These are phyloP conservation scores for Apis laboriosa DNA, from an alignment of 1,140 invertebrate genomes.

Conservation along the genomic window DNA sequence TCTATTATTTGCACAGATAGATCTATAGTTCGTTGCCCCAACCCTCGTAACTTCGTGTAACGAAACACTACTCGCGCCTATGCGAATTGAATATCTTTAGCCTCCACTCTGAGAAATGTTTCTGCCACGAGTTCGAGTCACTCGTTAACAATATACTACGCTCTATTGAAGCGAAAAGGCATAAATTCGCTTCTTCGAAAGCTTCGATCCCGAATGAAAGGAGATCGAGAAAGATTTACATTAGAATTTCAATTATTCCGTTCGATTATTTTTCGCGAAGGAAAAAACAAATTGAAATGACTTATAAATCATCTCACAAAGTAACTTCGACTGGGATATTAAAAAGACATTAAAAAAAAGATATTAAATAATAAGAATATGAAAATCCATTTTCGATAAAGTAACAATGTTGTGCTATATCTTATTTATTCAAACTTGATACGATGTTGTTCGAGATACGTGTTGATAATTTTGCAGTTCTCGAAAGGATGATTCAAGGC, in stretches of 20 bases:
- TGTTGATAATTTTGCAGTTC: not conserved
- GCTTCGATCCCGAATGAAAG: not conserved
- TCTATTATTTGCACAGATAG: not conserved
- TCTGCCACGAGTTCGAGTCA: not conserved
- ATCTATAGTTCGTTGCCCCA: not conserved
- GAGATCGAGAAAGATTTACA: too few relatives aligned
- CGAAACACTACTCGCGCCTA: not conserved
- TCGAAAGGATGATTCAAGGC: conserved; percentile 26
- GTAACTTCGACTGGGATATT: too few relatives aligned
- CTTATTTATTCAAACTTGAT: not conserved
- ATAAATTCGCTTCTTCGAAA: not conserved
- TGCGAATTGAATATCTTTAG: not conserved
- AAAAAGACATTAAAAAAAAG: too few relatives aligned
- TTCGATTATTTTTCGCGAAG: too few relatives aligned
- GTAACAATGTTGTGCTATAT: not conserved
- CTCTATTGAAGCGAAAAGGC: not conserved
- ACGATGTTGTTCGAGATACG: not conserved
- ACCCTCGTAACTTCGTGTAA: conserved; percentile 15
- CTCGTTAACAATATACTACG: conserved; percentile 3
- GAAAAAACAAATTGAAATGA: too few relatives aligned
- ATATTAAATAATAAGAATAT: not conserved
- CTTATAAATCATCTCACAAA: too few relatives aligned
- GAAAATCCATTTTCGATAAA: not conserved
- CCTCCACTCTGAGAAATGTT: not conserved
- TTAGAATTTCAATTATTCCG: too few relatives aligned